A percentile compares a stretch with the other conserved stretches of the same genome.
Evolutionary conservation across 2,797 vertebrate genomes (phyloP).

Genomic region (Erethizon dorsatum): DNA sequence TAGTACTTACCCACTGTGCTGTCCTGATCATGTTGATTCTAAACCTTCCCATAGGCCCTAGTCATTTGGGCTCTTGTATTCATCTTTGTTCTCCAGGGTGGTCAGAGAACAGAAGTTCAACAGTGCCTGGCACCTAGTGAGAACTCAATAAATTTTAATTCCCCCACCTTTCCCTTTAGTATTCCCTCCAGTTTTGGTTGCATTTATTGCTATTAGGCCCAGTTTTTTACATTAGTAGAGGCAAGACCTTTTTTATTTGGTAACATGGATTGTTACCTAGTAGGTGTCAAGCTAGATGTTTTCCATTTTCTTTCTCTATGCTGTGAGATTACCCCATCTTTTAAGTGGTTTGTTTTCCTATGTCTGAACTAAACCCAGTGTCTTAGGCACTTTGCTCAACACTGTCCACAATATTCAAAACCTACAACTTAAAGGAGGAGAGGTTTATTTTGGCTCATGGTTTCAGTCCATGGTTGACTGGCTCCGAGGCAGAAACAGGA

Average conservation of each 20-base stretch:
- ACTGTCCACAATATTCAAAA: neutral
- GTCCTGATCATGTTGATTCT: neutral
- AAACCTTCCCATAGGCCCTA: neutral
- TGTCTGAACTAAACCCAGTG: conserved; percentile 1
- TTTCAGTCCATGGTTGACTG: neutral
- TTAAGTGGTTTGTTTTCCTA: neutral
- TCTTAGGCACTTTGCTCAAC: neutral
- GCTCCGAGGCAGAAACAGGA: neutral
- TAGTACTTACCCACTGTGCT: neutral
- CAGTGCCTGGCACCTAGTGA: neutral
- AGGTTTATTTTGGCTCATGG: neutral
- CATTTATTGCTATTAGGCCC: neutral
- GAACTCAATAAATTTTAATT: neutral
- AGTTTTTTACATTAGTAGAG: neutral
- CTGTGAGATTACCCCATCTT: neutral
- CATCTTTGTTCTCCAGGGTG: neutral
- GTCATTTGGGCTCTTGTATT: neutral
- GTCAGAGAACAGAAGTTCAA: neutral
- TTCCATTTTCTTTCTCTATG: neutral
- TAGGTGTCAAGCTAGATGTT: neutral
- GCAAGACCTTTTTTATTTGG: neutral
- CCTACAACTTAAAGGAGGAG: neutral
- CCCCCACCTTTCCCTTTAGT: neutral
- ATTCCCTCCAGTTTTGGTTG: neutral
- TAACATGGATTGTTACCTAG: neutral